phyloP scores from a whole-genome alignment of 2,113 vertebrate species.

The Climacteris rufus region DNA sequence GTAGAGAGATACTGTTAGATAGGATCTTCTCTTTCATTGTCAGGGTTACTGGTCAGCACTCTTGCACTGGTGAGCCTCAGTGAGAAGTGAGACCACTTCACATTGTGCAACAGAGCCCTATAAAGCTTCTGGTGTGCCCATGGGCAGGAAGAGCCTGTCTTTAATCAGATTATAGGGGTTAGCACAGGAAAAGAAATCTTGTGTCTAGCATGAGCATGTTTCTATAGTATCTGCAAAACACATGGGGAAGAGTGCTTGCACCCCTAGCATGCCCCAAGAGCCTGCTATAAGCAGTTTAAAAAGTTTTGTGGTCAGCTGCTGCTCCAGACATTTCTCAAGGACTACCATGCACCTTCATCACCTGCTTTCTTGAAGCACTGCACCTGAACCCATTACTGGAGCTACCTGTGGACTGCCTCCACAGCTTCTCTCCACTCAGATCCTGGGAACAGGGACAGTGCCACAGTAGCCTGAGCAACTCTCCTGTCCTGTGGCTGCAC shows the following conservation, averaged over 20 bases:
- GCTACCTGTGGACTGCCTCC: neutral
- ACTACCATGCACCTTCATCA: accelerated
- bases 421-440: accelerated
- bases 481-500: neutral
- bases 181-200: neutral
- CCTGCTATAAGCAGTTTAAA: neutral
- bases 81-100: neutral
- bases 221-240: neutral
- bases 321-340: neutral
- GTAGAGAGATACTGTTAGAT: neutral
- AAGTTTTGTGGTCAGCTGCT: neutral
- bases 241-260: neutral
- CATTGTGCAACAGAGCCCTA: accelerated
- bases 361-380: neutral
- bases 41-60: neutral
- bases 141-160: neutral
- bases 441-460: neutral
- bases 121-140: neutral
- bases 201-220: neutral
- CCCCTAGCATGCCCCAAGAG: neutral
- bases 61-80: neutral
- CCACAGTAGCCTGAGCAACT: accelerated
- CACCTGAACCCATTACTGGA: neutral
- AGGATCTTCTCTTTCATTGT: neutral
- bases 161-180: neutral